Base-by-base conservation (phyloP, 53 echinoderm and acorn worm genomes). In the Patiria pectinifera region DNA sequence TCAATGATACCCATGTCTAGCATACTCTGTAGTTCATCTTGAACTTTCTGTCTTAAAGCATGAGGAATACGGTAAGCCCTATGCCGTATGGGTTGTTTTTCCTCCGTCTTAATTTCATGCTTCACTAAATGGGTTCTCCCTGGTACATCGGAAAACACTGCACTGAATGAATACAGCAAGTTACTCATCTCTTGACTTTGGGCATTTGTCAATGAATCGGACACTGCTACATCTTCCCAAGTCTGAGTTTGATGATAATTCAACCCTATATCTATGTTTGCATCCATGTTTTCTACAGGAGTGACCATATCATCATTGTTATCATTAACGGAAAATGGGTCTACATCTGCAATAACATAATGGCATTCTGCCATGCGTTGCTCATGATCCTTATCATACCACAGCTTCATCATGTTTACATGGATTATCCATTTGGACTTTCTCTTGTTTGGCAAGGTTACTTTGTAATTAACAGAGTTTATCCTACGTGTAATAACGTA, bases 361-460 rank as follows among this genome's bases (percentile, higher is more conserved):
- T 92, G 83, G 83, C 92, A 92, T 84, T 92, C 74, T 21, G 92
- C 47, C 48, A 70, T 71, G 11, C 72, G 71, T 49, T 83, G 18
- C 83, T 25, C 66, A 72, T 74, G 21, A 48, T 92, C 84, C 14
- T 86, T 72, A 35, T 71, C 80, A 22, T 78, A 49, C 93, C 93
- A 95, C 46, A 61, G 82, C 24, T 93, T 91, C 14, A 87, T 77
- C 91, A 86, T 86, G 44, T 93, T 95, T 8, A 86, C 86, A 86
- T 93, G 95, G 18, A 95, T 79, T 1, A 93, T 76, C 59, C 82
- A 48, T 2, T 87, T 59, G 47, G 80, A 83, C 45, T 91, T 87
- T 26, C 91, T 82, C 48, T 81, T 93, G 47, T 93, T 80, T 6
- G 59, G 60, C 87, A 94, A 82, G 2, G 15, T 58, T 3, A 95